These are phyloP conservation scores for Atethmia centrago DNA, from an alignment of 2,888 invertebrate species.

Conservation along the genomic window DNA sequence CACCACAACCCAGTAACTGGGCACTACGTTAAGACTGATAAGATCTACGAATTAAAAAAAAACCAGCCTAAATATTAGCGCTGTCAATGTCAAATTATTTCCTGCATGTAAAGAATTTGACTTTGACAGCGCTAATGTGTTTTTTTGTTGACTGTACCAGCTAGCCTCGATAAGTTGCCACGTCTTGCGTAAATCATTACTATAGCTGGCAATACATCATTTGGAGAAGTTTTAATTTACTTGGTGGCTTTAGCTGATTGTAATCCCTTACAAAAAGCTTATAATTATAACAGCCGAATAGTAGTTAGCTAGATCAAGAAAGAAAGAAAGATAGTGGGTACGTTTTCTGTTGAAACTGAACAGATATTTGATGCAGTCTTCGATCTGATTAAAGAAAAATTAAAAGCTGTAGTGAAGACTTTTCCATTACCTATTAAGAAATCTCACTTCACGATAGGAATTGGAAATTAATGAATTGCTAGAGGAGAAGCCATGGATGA, in stretches of 20 bases:
- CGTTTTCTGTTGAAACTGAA: neutral
- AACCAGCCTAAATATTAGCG: too few species aligned
- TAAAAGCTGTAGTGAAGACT: neutral
- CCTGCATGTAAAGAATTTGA: too few species aligned
- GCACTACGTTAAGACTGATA: too few species aligned
- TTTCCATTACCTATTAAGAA: neutral
- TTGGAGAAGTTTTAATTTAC: conserved; percentile 6
- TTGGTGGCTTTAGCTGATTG: conserved; percentile 10
- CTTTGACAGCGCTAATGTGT: too few species aligned
- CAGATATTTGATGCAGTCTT: neutral
- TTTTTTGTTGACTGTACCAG: conserved; percentile 19
- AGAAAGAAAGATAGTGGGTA: too few species aligned
- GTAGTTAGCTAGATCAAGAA: neutral
- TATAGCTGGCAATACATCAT: conserved; percentile 29
- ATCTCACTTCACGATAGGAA: neutral
- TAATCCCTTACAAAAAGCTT: conserved; percentile 5
- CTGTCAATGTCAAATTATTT: neutral
- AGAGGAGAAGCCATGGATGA: neutral
- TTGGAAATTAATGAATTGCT: neutral
- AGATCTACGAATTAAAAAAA: neutral
- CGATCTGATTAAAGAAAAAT: neutral
- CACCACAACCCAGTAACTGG: neutral
- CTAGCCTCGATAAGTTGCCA: conserved; percentile 45
- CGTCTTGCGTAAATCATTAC: conserved; percentile 36
- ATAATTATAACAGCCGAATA: neutral